Evolutionary conservation across 2,797 vertebrate species (phyloP).

Genomic region (Molossus molossus): DNA sequence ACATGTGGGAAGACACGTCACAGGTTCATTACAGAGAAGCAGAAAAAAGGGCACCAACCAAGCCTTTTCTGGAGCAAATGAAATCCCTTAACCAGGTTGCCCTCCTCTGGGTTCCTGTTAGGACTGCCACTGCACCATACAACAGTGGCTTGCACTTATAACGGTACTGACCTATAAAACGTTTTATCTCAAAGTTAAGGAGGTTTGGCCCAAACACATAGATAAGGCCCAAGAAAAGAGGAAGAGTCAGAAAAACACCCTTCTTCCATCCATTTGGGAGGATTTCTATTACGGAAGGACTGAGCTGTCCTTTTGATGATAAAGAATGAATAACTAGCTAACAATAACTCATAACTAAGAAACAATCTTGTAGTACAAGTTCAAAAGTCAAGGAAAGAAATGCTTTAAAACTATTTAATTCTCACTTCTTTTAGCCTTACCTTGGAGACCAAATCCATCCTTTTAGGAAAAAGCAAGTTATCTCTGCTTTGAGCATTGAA

Average conservation of each 20-base stretch:
- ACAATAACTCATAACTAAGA: slow-evolving; percentile 8
- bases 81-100: not conserved
- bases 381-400: not conserved
- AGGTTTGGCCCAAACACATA: not conserved
- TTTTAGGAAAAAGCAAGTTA: not conserved
- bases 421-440: not conserved
- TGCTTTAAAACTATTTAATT: slow-evolving; percentile 18
- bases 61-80: not conserved
- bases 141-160: not conserved
- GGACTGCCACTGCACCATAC: not conserved
- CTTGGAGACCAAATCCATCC: slow-evolving; percentile 48
- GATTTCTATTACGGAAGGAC: not conserved
- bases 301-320: not conserved
- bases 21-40: not conserved
- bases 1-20: not conserved
- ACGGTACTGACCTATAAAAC: not conserved
- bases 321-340: slow-evolving; percentile 8
- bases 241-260: not conserved
- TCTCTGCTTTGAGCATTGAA: not conserved
- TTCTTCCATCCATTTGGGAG: not conserved
- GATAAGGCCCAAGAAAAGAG: not conserved
- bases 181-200: not conserved
- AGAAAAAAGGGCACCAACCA: not conserved
- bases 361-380: not conserved
- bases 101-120: not conserved